These are phyloP conservation scores for Phyllopteryx taeniolatus DNA, from an alignment of 2,113 vertebrate species.

Conservation along the genomic window DNA sequence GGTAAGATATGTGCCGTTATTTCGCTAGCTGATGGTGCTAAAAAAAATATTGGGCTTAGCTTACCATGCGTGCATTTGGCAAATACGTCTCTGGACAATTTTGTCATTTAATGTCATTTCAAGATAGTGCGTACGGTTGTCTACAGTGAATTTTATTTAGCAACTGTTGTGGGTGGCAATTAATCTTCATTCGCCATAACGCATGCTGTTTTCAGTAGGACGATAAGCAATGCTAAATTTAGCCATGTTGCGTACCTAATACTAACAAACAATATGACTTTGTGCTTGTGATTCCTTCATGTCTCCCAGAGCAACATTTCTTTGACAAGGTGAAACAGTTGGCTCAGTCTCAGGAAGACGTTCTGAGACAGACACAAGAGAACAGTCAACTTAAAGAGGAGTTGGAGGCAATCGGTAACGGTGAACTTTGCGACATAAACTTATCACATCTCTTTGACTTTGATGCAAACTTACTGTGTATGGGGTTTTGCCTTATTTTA, in stretches of 20 bases:
- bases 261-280: background rate
- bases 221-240: slow-evolving; percentile 7
- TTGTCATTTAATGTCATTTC: background rate
- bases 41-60: slow-evolving; percentile 7
- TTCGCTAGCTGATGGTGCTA: background rate
- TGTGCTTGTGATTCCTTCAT: slow-evolving; percentile 4
- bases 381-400: slow-evolving; percentile 81
- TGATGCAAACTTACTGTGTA: background rate
- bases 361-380: slow-evolving; percentile 82
- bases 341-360: slow-evolving; percentile 84
- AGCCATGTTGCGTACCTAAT: background rate
- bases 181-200: background rate
- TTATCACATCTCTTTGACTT: background rate
- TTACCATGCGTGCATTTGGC: slow-evolving; percentile 11
- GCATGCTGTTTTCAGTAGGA: background rate
- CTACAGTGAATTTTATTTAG: background rate
- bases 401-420: slow-evolving; percentile 81
- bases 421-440: background rate
- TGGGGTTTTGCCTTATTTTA: slow-evolving; percentile 36
- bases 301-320: slow-evolving; percentile 86
- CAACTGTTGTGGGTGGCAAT: background rate
- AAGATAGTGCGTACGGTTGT: background rate
- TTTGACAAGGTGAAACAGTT: slow-evolving; percentile 91
- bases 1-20: slow-evolving; percentile 71
- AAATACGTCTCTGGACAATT: background rate